Percentiles rank a stretch among this genome's conserved stretches.
Conservation (phyloP, 2,888 invertebrate species). For the Germaria angustata region DNA sequence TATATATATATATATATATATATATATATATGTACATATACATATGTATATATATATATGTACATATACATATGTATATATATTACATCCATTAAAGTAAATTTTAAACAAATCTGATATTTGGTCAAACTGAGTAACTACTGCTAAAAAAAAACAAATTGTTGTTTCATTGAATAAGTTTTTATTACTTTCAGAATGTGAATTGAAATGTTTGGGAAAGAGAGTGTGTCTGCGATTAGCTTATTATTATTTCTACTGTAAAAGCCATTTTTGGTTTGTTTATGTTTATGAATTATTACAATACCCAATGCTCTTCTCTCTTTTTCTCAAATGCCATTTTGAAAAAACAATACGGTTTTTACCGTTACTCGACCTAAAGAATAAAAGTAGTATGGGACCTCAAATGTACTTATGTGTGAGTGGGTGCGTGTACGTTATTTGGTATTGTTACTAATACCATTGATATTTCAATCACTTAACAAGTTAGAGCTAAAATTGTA, state of each 20-base stretch:
- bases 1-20: too few relatives aligned
- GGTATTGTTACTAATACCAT: conserved; percentile 51
- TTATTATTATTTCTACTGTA: conserved; percentile 22
- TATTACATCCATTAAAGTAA: too few relatives aligned
- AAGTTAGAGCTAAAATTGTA: conserved; percentile 49
- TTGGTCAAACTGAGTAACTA: too few relatives aligned
- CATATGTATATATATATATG: too few relatives aligned
- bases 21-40: too few relatives aligned
- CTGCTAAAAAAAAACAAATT: too few relatives aligned
- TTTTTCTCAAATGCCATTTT: conserved; percentile 10
- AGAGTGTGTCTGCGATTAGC: conserved; percentile 55
- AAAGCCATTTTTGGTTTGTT: conserved; percentile 47
- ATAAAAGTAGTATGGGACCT: background rate
- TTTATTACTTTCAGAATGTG: background rate
- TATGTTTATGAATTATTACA: conserved; percentile 26
- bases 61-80: too few relatives aligned
- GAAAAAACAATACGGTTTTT: conserved; percentile 44
- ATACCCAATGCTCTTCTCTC: conserved; percentile 21
- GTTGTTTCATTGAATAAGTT: conserved; percentile 2
- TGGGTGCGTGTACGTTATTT: background rate
- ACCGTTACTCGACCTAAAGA: background rate
- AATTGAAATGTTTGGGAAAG: conserved; percentile 16
- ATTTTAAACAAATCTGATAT: too few relatives aligned
- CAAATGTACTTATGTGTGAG: background rate
- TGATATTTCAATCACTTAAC: conserved; percentile 67